Evolutionary conservation across 2,113 vertebrate species (phyloP), one percentile per base, ranked within the genome.

Genomic region (Lutjanus erythropterus): DNA sequence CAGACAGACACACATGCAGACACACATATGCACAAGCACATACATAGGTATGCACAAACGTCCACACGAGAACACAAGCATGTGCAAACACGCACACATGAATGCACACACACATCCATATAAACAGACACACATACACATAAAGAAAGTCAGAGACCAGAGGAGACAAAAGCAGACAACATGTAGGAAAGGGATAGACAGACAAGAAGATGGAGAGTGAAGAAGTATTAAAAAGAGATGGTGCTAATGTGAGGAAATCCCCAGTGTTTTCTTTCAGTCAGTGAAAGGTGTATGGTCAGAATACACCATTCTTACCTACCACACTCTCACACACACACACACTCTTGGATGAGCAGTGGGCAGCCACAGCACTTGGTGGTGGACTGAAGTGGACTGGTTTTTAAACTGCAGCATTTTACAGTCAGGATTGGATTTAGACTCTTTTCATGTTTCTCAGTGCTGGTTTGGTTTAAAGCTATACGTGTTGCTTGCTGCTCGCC

Each of bases 381-480:
- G 62, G 61, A 61, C 55, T 79, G 72, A 69, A 29, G 61, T 69
- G 56, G 39, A 49, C 29, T 81, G 74, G 66, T 89, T 58, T 80
- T 73, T 67, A 61, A 66, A 69, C 15, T 69, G 92, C 93, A 94
- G 92, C 92, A 92, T 93, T 94, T 94, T 93, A 89, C 53, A 83
- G 86, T 78, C 80, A 83, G 83, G 65, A 47, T 44, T 69, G 49
- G 33, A 70, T 25, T 67, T 31, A 15, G 27, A 25, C 19, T 73
- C 19, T 47, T 56, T 62, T 39, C 35, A 2, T 64, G 33, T 9
- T 56, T 44, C 37, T 59, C 10, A 16, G 19, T 10, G 21, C 7
- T 37, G 19, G 16, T 55, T 37, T 52, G 39, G 8, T 71, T 61
- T 49, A 29, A n/a, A 19, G 9, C 21, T 29, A 44, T 35, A 44